Base-by-base conservation (phyloP, 1,140 invertebrate species). In the Drosophila sp. region DNA sequence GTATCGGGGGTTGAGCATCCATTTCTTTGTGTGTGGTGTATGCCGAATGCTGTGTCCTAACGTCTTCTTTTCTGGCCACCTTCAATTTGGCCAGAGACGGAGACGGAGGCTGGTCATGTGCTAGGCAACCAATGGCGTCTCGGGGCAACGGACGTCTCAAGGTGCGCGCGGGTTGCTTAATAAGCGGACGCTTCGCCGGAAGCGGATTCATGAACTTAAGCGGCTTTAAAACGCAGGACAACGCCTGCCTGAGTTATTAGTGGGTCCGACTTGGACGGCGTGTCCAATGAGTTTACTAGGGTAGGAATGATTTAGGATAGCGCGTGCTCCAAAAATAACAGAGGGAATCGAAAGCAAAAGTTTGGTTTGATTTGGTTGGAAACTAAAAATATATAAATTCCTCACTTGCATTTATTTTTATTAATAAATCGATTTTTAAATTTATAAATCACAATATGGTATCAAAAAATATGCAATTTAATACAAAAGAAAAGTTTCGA, bases 91-190 rank as follows among this genome's bases (percentile, higher is more conserved):
- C 3, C n/a, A 57, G 18, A 40, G 32, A n/a, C n/a, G n/a, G n/a
- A n/a, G 32, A 32, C 32, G 34, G 5, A 7, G 13, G 43, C 18
- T 61, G 51, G 70, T 53, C 64, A 21, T 54, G 38, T 61, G 70
- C 74, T 66, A 54, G 75, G 79, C 80, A 82, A 78, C 69, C 62
- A 59, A 40, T 40, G 14, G 32, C 32, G 25, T 56, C 74, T 43
- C 48, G 29, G 21, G 54, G 27, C 62, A 76, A 43, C 57, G 76
- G 73, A 71, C 63, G 58, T 61, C 57, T 38, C 46, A 74, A 84
- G 80, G 80, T 84, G 72, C 76, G 75, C 83, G 66, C 75, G 71
- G 78, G 48, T 62, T 72, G 75, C 67, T 77, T 86, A 87, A 78
- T 86, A 86, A 86, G 78, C 72, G 66, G 56, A 72, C 63, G 70